phyloP scores from a whole-genome alignment of 2,888 invertebrate genomes.

The Pseudococcus longispinus region DNA sequence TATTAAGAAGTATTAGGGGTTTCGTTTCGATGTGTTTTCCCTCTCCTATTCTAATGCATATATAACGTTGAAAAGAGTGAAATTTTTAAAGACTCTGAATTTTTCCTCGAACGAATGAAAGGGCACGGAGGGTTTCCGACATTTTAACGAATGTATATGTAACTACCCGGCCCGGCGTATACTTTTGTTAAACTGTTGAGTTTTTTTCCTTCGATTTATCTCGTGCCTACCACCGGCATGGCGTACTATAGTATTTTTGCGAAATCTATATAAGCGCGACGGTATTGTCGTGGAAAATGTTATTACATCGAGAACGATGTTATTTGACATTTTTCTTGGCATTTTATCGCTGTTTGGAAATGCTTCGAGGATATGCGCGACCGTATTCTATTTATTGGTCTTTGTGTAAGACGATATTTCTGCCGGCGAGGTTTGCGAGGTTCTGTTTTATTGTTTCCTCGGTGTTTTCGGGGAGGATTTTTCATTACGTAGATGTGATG shows the following conservation, averaged over 20 bases:
- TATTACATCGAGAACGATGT: slow-evolving; percentile 16
- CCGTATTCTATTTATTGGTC: neutral
- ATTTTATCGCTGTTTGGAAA: slow-evolving; percentile 4
- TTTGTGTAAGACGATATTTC: slow-evolving; percentile 13
- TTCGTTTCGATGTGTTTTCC: neutral
- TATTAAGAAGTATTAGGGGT: neutral
- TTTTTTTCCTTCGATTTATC: neutral
- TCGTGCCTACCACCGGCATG: neutral
- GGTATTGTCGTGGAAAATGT: slow-evolving; percentile 7
- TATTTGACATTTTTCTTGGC: slow-evolving; percentile 34
- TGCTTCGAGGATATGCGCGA: neutral
- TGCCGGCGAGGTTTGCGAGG: neutral
- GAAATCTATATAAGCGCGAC: neutral
- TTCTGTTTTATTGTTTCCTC: neutral
- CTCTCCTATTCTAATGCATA: neutral
- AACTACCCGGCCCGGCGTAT: neutral
- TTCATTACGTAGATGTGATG: too few relatives aligned
- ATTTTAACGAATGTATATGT: neutral
- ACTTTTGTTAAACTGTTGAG: neutral
- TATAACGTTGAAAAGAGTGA: neutral
- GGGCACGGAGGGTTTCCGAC: neutral
- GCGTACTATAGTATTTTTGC: neutral
- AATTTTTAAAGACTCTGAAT: neutral
- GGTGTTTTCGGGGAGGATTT: neutral
- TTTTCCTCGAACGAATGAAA: neutral